Evolutionary conservation across 2,888 invertebrate species (phyloP).

Genomic region (Aleiodes alternator): DNA sequence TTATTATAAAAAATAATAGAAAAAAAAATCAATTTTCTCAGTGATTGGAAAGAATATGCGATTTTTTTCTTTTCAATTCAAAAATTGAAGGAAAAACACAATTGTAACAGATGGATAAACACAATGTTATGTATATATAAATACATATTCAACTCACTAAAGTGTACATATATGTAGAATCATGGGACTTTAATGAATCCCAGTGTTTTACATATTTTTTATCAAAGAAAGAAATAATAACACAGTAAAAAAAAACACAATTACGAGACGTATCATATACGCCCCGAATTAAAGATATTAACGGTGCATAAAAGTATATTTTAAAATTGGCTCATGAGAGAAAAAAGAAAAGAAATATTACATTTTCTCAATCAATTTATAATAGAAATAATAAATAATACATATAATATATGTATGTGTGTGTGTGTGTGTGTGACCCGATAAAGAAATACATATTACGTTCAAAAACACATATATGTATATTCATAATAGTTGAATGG

Average conservation of each 20-base stretch:
- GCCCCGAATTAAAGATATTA: constrained; percentile 49
- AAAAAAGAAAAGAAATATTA: neutral
- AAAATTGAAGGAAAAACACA: too few species aligned
- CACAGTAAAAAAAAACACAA: constrained; percentile 47
- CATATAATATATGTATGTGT: constrained; percentile 41
- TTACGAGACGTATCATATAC: constrained; percentile 57
- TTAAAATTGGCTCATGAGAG: constrained; percentile 42
- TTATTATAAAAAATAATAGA: too few species aligned
- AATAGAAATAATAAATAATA: constrained; percentile 36
- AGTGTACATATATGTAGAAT: constrained; percentile 41
- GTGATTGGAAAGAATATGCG: too few species aligned
- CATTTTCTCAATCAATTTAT: constrained; percentile 42
- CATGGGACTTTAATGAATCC: constrained; percentile 46
- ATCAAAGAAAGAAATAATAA: constrained; percentile 51
- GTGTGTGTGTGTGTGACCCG: constrained; percentile 39
- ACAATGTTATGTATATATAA: constrained; percentile 41
- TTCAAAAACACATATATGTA: constrained; percentile 33
- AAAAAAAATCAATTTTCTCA: too few species aligned
- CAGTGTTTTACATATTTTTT: constrained; percentile 63
- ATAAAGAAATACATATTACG: neutral
- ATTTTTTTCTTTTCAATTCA: too few species aligned
- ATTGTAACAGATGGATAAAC: neutral
- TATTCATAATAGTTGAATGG: constrained; percentile 21
- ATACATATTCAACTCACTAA: constrained; percentile 28
- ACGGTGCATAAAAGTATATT: constrained; percentile 28